A percentile compares a stretch with the other conserved stretches of the same genome.
phyloP scores from a whole-genome alignment of 2,888 invertebrate genomes.

The Halictus ligatus region DNA sequence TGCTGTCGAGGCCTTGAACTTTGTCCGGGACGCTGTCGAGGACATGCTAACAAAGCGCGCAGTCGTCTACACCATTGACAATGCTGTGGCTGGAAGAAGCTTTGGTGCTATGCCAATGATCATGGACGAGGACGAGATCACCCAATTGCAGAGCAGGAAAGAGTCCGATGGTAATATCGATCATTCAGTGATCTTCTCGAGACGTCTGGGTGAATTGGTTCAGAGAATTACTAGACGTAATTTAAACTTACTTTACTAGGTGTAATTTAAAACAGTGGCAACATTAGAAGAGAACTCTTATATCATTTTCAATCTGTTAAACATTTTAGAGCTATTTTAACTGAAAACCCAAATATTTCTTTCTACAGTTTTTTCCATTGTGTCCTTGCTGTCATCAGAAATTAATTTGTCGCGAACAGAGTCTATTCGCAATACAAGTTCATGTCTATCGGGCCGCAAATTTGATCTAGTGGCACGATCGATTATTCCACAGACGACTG shows the following conservation, averaged over 20 bases:
- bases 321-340: too few species aligned
- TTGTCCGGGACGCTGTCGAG: constrained; percentile 78
- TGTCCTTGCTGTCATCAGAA: neutral
- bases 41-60: constrained; percentile 81
- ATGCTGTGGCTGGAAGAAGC: constrained; percentile 72
- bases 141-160: constrained; percentile 67
- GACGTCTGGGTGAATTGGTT: too few species aligned
- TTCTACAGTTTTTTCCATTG: neutral
- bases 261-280: too few species aligned
- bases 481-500: constrained; percentile 62
- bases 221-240: too few species aligned
- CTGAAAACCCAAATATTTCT: neutral
- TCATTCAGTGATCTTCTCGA: too few species aligned
- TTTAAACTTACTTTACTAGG: too few species aligned
- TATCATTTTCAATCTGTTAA: too few species aligned
- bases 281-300: too few species aligned
- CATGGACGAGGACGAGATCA: constrained; percentile 80
- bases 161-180: constrained; percentile 65
- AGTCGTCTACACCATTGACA: constrained; percentile 80
- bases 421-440: too few species aligned
- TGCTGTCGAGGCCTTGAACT: constrained; percentile 76
- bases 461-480: neutral
- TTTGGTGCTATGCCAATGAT: constrained; percentile 74
- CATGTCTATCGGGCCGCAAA: neutral
- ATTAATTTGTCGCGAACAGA: neutral